Conservation (phyloP, 2,113 vertebrate species). For the Microtus oregoni region DNA sequence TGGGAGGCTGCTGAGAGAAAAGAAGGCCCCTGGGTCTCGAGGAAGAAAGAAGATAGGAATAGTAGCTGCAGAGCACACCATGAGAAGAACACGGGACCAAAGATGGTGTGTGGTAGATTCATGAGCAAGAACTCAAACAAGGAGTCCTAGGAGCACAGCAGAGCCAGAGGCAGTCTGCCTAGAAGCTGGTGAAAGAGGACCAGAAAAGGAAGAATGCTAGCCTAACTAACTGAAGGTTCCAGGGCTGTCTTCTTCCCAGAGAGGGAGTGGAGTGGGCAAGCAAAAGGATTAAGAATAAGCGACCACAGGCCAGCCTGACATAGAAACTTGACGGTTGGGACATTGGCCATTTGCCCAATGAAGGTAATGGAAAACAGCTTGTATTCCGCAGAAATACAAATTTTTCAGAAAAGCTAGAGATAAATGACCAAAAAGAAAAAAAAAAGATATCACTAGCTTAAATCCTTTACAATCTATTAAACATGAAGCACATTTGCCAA, state of each 20-base stretch:
- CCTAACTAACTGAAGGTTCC: neutral
- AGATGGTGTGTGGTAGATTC: neutral
- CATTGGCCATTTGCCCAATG: neutral
- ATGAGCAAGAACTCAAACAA: neutral
- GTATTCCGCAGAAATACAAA: conserved; percentile 43
- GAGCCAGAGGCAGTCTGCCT: neutral
- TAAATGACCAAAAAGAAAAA: neutral
- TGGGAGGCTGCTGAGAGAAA: neutral
- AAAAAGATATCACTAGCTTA: neutral
- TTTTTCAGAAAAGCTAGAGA: conserved; percentile 51
- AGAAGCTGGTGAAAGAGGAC: neutral
- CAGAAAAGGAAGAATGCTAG: neutral
- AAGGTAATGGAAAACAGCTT: conserved; percentile 39
- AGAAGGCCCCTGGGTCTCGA: neutral
- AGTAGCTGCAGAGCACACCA: neutral
- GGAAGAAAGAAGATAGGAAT: neutral
- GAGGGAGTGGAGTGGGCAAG: neutral
- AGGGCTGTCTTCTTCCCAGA: neutral
- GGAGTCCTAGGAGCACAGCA: neutral
- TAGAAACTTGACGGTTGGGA: neutral
- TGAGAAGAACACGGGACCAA: neutral
- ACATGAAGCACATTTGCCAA: conserved; percentile 6
- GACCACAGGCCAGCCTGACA: neutral
- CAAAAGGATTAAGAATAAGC: neutral
- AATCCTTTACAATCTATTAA: conserved; percentile 45